Evolutionary conservation across 1,140 invertebrate species (phyloP).

Genomic region (Sminthurides bifidus): DNA sequence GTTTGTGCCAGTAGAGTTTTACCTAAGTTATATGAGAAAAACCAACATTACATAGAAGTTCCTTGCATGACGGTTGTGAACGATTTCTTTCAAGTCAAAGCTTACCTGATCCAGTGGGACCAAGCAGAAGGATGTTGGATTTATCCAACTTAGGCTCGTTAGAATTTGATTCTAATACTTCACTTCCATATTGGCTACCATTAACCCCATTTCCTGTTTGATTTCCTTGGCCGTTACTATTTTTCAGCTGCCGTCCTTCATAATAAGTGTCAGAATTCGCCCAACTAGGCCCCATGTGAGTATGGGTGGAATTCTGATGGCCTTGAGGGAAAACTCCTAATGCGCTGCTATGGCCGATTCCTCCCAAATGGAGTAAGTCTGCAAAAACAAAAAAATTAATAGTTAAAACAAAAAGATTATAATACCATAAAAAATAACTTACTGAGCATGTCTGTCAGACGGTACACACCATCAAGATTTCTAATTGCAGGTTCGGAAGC

Average conservation of each 20-base stretch:
- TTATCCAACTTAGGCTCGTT: conserved; percentile 89
- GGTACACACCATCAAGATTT: conserved; percentile 29
- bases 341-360: conserved; percentile 52
- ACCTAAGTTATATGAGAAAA: conserved; percentile 41
- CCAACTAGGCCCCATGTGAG: conserved; percentile 28
- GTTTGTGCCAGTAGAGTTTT: conserved; percentile 97
- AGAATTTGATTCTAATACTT: conserved; percentile 70
- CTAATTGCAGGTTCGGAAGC: conserved; percentile 18
- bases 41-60: background rate
- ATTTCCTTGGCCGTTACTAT: conserved; percentile 23
- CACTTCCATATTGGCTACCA: conserved; percentile 49
- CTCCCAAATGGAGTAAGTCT: conserved; percentile 76
- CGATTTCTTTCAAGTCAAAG: no score
- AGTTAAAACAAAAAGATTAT: background rate
- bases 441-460: background rate
- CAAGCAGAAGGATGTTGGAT: conserved; percentile 91
- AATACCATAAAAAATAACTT: background rate
- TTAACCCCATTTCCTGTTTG: background rate
- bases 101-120: conserved; percentile 87
- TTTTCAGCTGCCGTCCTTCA: conserved; percentile 18
- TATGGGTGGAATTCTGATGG: conserved; percentile 23
- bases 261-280: conserved; percentile 31
- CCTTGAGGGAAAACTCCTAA: conserved; percentile 38
- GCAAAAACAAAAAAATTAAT: conserved; percentile 31
- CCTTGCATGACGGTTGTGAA: no score